Percentiles rank a stretch among this genome's conserved stretches.
Conservation (phyloP, 2,113 vertebrate genomes). For the Castor canadensis region DNA sequence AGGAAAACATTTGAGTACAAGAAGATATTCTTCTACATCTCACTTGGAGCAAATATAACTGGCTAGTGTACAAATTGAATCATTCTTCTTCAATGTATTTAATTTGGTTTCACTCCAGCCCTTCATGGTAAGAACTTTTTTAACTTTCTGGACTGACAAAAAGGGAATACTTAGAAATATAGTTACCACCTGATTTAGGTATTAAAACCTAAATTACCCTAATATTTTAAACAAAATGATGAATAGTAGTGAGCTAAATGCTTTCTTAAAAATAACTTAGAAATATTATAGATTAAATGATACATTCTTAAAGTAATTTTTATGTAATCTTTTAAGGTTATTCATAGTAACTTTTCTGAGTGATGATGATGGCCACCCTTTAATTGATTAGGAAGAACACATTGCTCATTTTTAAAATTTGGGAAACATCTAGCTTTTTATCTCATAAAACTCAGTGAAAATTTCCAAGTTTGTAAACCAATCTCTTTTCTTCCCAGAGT, state of each 20-base stretch:
- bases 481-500: background rate
- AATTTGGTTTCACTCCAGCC: background rate
- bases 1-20: constrained; percentile 3
- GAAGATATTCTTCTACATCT: background rate
- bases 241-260: background rate
- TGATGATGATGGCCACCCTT: background rate
- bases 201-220: background rate
- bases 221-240: constrained; percentile 2
- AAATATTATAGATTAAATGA: background rate
- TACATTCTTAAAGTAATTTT: constrained; percentile 10
- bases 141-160: background rate
- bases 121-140: background rate
- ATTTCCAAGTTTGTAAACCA: background rate
- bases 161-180: background rate
- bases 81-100: constrained; percentile 1
- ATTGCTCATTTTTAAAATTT: background rate
- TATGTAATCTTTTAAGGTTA: background rate
- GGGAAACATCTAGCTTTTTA: background rate
- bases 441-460: constrained; percentile 11
- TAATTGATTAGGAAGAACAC: background rate
- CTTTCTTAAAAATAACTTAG: constrained; percentile 9
- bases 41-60: background rate
- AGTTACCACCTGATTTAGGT: background rate
- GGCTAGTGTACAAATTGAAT: background rate
- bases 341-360: constrained; percentile 8